Evolutionary conservation across 1,140 invertebrate species (phyloP).

Genomic region (Drosophila hydei): DNA sequence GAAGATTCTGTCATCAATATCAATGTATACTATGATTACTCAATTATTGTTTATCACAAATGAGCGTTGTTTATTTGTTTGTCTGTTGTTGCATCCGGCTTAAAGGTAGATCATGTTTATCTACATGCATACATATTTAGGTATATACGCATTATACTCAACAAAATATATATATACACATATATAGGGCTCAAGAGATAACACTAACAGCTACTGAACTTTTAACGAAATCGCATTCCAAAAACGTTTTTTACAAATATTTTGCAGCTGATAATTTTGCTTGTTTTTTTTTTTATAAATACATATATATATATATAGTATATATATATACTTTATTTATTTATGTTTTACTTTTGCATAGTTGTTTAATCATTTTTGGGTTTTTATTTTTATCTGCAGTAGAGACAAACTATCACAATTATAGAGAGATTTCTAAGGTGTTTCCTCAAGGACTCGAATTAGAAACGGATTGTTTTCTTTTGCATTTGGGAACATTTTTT

Average conservation of each 20-base stretch:
- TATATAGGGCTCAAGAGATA: neutral
- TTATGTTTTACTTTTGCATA: neutral
- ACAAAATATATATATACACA: neutral
- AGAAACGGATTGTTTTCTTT: slow-evolving; percentile 56
- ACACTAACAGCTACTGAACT: slow-evolving; percentile 24
- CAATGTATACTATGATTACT: slow-evolving; percentile 37
- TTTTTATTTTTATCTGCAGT: slow-evolving; percentile 40
- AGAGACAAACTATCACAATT: slow-evolving; percentile 75
- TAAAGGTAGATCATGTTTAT: slow-evolving; percentile 13
- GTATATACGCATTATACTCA: neutral
- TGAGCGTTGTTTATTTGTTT: slow-evolving; percentile 33
- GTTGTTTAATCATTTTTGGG: neutral
- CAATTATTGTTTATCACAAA: slow-evolving; percentile 57
- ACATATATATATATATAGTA: neutral
- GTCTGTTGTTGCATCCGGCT: slow-evolving; percentile 25
- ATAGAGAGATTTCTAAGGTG: slow-evolving; percentile 59
- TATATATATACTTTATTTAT: neutral
- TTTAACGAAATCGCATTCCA: slow-evolving; percentile 3
- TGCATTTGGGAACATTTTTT: slow-evolving; percentile 37
- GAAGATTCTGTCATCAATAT: slow-evolving; percentile 38
- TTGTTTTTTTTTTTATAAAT: slow-evolving; percentile 7
- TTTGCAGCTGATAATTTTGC: neutral
- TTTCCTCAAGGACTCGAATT: slow-evolving; percentile 35
- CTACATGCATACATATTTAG: neutral
- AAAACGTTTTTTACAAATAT: no score